Conservation (phyloP, 2,113 vertebrate genomes). For the Crotalus helleri region DNA sequence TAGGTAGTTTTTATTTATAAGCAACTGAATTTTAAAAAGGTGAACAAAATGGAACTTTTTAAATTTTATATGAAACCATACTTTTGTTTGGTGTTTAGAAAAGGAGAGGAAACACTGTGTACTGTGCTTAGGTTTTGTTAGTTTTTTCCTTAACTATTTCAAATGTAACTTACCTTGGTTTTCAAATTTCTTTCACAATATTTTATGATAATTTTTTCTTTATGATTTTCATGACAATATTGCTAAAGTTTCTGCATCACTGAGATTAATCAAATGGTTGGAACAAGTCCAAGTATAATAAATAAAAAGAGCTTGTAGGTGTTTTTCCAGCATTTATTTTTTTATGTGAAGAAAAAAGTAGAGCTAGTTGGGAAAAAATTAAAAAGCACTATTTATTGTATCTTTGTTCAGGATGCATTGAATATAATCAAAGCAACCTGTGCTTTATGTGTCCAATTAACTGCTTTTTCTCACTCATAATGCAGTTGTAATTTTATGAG, state of each 20-base stretch:
- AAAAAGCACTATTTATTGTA: not conserved
- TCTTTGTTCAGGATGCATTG: constrained; percentile 34
- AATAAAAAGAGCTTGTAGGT: constrained; percentile 43
- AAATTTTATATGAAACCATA: not conserved
- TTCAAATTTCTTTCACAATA: constrained; percentile 63
- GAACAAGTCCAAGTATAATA: constrained; percentile 49
- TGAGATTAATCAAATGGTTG: constrained; percentile 56
- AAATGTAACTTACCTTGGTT: constrained; percentile 52
- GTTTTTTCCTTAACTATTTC: constrained; percentile 60
- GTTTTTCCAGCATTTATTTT: constrained; percentile 54
- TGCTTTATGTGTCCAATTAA: not conserved
- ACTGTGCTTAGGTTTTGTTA: constrained; percentile 53
- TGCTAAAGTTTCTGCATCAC: constrained; percentile 59
- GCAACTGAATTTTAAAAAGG: not conserved
- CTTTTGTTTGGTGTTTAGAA: not conserved
- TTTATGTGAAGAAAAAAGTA: constrained; percentile 37
- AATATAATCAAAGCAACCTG: not conserved
- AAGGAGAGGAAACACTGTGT: not conserved
- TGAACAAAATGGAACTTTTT: not conserved
- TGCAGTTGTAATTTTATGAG: not conserved
- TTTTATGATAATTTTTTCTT: constrained; percentile 58
- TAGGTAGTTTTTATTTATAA: not conserved
- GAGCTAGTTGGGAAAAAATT: not conserved
- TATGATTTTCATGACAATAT: constrained; percentile 37
- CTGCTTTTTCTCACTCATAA: not conserved